These are phyloP conservation scores for Cataglyphis albicans DNA, from an alignment of 2,888 invertebrate species.

Conservation along the genomic window DNA sequence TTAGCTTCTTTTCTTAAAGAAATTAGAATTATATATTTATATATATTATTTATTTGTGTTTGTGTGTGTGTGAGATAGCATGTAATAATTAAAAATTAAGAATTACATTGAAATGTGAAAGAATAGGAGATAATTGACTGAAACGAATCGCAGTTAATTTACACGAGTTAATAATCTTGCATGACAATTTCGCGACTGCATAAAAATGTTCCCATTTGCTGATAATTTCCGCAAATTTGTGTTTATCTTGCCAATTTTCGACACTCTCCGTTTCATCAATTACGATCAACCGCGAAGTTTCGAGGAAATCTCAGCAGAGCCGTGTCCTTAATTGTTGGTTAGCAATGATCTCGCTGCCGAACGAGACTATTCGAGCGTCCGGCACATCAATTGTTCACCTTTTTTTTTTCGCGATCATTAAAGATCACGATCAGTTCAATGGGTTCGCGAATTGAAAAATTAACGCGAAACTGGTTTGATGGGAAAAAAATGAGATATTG, in stretches of 20 bases:
- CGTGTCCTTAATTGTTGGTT: conserved; percentile 16
- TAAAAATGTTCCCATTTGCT: conserved; percentile 38
- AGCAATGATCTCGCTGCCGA: conserved; percentile 13
- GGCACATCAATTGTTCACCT: background rate
- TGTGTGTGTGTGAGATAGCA: background rate
- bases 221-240: conserved; percentile 36
- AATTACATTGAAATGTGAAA: conserved; percentile 35
- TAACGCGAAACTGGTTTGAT: background rate
- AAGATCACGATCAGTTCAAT: background rate
- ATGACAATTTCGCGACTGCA: background rate
- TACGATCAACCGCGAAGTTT: conserved; percentile 29
- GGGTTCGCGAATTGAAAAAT: background rate
- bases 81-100: background rate
- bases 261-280: conserved; percentile 30
- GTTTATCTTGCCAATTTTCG: conserved; percentile 64
- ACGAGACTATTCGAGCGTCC: conserved; percentile 26
- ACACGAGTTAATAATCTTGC: conserved; percentile 38
- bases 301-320: conserved; percentile 21
- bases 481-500: background rate
- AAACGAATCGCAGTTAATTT: conserved; percentile 58
- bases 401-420: background rate
- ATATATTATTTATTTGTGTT: background rate
- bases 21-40: background rate
- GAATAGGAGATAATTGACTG: conserved; percentile 63
- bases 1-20: background rate